Evolutionary conservation across 2,888 invertebrate genomes (phyloP), one percentile per base, ranked within the genome.

Genomic region (Drosophila tripunctata): DNA sequence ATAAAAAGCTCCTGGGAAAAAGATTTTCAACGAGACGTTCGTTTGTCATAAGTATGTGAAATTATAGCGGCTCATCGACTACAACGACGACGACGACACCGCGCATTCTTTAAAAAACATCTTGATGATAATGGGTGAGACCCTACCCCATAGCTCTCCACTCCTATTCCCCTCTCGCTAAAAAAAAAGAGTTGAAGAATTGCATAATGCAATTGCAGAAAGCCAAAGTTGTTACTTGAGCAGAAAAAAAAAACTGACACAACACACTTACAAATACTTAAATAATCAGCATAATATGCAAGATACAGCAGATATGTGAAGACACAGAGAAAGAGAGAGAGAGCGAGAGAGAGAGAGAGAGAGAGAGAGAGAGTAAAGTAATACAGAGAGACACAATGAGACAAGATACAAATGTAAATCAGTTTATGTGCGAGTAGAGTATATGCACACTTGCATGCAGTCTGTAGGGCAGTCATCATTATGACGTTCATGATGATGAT

Each of bases 201-300:
- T 78, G 78, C 80, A 80, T 80, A 86, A 78, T 54, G 56, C 61
- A 57, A 66, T 77, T 79, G 63, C 79, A 71, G 83, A 66, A 57
- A 72, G 66, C 47, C 57, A 55, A 60, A 61, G 62, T 57, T 80
- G 62, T 57, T 58, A 27, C 36, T 48, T 33, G 44, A 35, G 15
- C 24, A 45, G 38, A 36, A 52, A 45, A 44, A 36, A 52, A 58
- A 75, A 73, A 78, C 82, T 78, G 82, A 75, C 82, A 78, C 78
- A 81, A 75, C 85, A 78, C 48, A 60, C 75, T 65, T 51, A 36
- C 76, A 35, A 71, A 71, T 71, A 76, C 75, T 70, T 80, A 87
- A 84, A 86, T 84, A 80, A 84, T 80, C 87, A 80, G 84, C 84
- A 81, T 81, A 67, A 82, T 85, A 67, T 61, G 76, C 75, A n/a